These are phyloP conservation scores for Himalopsyche japonica DNA, from an alignment of 2,888 invertebrate species.

Conservation along the genomic window DNA sequence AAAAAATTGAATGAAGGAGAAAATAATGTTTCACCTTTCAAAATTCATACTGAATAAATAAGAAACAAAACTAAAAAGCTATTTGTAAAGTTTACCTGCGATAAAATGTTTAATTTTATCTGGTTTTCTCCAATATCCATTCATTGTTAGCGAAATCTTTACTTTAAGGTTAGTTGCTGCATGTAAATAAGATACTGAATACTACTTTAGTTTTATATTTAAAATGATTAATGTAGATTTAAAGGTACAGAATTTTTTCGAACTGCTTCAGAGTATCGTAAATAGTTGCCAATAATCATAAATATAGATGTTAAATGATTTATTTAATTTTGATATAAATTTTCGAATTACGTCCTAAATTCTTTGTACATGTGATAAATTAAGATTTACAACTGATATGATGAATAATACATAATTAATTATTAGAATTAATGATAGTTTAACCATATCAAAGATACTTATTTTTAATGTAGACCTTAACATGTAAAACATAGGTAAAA, in stretches of 20 bases:
- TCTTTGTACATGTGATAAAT: neutral
- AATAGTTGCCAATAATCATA: neutral
- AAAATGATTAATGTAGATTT: too few relatives aligned
- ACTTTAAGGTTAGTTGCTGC: too few relatives aligned
- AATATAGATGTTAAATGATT: neutral
- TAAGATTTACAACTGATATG: neutral
- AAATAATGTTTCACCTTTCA: too few relatives aligned
- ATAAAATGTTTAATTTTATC: too few relatives aligned
- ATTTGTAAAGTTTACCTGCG: too few relatives aligned
- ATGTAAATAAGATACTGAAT: too few relatives aligned
- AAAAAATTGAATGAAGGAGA: too few relatives aligned
- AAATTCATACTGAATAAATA: too few relatives aligned
- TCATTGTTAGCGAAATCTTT: too few relatives aligned
- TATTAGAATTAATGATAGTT: neutral
- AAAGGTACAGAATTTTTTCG: neutral
- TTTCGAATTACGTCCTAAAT: neutral
- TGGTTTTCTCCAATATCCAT: too few relatives aligned
- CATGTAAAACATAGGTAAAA: neutral
- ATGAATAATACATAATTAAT: neutral
- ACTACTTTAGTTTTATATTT: too few relatives aligned
- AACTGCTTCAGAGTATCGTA: neutral
- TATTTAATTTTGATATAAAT: neutral
- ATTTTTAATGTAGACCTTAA: neutral
- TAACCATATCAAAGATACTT: neutral
- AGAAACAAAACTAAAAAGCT: too few relatives aligned